Base-by-base conservation (phyloP, 2,888 invertebrate species). In the Girardia tigrina region DNA sequence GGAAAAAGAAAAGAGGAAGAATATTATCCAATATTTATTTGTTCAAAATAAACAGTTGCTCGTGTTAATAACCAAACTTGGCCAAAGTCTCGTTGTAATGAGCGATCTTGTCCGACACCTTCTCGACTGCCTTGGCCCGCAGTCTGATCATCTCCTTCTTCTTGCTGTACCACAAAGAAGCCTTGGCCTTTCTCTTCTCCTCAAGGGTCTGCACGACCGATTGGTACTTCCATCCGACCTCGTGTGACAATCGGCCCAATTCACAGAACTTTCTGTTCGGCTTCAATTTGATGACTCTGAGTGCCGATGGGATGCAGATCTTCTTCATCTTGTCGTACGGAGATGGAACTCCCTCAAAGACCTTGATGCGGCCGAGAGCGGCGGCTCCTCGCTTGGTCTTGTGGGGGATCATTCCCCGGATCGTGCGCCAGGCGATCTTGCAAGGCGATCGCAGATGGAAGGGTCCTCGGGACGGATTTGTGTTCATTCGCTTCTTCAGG, bases 381-480 rank as follows among this genome's bases (percentile, higher is more conserved):
- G 90, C 89, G 88, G 92, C 92, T 79, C 98, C 98, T 81, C 97
- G 90, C 85, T 90, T 89, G 79, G 93, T 91, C 87, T 97, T 98
- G 88, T 97, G 95, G 82, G 98, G 98, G 82, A 98, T 88, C 98
- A 99, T 98, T 80, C 97, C 97, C 88, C 95, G 88, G 78, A 97
- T 93, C 81, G 94, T 91, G 85, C 95, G 91, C 90, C 91, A 92
- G 85, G 99, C 90, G 82, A 99, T 92, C 86, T 92, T 92, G 81
- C 91, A 90, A 72, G 98, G 98, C 78, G 97, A 94, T 84, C 98
- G 90, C 87, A 91, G 92, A 86, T 99, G 98, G 89, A 91, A 98
- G 73, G 98, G 97, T 79, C 98, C 98, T 85, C 95, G 90, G 78
- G 91, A 90, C 75, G 98, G 98, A 86, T 98, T 98, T 29, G 98